Evolutionary conservation across 2,797 vertebrate species (phyloP).

Genomic region (Periophthalmus magnuspinnatus): DNA sequence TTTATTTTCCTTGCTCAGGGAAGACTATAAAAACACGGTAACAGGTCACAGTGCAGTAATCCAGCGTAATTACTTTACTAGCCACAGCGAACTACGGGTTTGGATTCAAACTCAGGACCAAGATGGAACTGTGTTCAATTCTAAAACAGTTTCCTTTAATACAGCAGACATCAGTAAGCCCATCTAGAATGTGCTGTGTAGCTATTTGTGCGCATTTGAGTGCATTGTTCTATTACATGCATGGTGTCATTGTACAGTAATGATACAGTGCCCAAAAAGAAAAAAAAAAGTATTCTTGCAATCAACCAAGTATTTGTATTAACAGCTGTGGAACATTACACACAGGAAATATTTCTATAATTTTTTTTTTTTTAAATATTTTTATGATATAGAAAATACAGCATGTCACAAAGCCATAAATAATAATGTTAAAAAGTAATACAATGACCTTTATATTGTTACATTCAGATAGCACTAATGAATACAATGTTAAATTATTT

Average conservation of each 20-base stretch:
- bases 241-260: background rate
- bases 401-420: background rate
- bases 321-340: too few relatives aligned
- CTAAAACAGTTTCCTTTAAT: slow-evolving; percentile 39
- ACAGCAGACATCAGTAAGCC: slow-evolving; percentile 66
- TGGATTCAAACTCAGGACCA: slow-evolving; percentile 67
- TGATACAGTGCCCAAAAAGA: background rate
- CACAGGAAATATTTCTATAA: too few relatives aligned
- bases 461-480: too few relatives aligned
- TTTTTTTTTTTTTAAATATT: too few relatives aligned
- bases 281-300: too few relatives aligned
- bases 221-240: background rate
- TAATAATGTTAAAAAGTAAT: too few relatives aligned
- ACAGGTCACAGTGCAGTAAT: slow-evolving; percentile 34
- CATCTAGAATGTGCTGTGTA: background rate
- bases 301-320: too few relatives aligned
- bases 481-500: background rate
- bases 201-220: background rate
- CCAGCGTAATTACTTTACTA: slow-evolving; percentile 21
- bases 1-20: slow-evolving; percentile 16
- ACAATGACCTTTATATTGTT: too few relatives aligned
- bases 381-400: background rate
- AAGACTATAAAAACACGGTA: background rate
- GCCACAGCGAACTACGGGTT: slow-evolving; percentile 37
- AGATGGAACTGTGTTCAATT: slow-evolving; percentile 37